Conservation (phyloP, 2,797 vertebrate genomes). For the Picus viridis region DNA sequence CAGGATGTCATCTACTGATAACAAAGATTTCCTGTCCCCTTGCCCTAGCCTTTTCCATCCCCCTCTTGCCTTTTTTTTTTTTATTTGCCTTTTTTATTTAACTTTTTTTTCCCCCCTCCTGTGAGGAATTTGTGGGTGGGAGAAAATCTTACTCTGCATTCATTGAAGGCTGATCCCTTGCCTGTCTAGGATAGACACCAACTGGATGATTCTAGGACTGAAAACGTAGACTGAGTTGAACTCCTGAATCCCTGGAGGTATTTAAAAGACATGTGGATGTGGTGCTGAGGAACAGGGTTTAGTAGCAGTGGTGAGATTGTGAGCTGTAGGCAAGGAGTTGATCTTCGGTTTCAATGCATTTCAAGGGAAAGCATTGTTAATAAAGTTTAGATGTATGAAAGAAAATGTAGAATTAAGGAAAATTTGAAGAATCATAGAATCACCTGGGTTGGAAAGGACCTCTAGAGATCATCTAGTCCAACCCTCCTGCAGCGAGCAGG, state of each 20-base stretch:
- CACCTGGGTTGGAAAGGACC: no score
- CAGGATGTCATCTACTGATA: not conserved
- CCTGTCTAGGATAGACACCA: conserved; percentile 29
- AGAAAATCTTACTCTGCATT: not conserved
- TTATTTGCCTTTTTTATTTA: not conserved
- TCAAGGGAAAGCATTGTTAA: not conserved
- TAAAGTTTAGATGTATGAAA: not conserved
- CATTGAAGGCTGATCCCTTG: not conserved
- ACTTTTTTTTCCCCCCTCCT: not conserved
- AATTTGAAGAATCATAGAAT: not conserved
- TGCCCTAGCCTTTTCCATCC: not conserved
- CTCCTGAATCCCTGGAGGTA: not conserved
- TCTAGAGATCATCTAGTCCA: no score
- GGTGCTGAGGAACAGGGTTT: no score
- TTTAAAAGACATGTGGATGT: no score
- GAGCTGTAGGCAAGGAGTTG: no score
- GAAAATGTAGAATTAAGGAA: not conserved
- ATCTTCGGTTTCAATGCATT: not conserved
- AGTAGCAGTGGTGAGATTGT: no score
- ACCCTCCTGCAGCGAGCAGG: no score
- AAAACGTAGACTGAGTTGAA: not conserved
- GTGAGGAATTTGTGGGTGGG: not conserved
- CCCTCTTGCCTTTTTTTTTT: rapidly evolving
- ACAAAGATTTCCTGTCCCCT: conserved; percentile 40
- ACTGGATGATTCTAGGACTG: not conserved